Conservation (phyloP, 2,888 invertebrate genomes). For the Tupiocoris notatus region DNA sequence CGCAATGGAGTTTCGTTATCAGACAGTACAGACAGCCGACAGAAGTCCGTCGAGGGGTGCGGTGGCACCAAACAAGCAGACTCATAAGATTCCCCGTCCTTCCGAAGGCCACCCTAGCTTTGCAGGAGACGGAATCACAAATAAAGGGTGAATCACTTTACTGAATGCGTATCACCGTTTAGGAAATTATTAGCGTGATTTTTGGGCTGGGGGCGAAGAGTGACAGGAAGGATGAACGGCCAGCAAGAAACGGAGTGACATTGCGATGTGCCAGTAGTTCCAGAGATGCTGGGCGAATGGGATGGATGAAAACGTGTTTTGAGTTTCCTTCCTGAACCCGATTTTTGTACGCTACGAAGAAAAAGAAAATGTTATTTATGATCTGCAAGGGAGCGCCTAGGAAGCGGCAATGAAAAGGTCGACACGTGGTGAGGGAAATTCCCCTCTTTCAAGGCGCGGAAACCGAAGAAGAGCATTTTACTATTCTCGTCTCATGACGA, state of each 20-base stretch:
- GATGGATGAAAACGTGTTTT: background rate
- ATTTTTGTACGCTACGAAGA: background rate
- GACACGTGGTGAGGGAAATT: background rate
- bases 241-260: background rate
- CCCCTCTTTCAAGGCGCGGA: background rate
- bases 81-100: no score
- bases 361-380: background rate
- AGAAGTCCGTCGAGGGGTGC: no score
- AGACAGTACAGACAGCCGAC: no score
- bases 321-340: background rate
- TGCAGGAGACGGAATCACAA: slow-evolving; percentile 17
- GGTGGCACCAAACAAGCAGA: no score
- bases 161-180: slow-evolving; percentile 24
- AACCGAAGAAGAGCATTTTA: background rate
- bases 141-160: slow-evolving; percentile 33
- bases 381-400: background rate
- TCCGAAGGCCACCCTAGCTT: background rate
- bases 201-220: background rate
- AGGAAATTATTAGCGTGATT: slow-evolving; percentile 30
- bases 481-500: background rate
- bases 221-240: background rate
- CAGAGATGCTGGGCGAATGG: background rate
- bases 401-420: background rate
- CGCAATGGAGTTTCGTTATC: no score
- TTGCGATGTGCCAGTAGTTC: background rate